Evolutionary conservation across 1,140 invertebrate species (phyloP).

Genomic region (Danaus plexippus): DNA sequence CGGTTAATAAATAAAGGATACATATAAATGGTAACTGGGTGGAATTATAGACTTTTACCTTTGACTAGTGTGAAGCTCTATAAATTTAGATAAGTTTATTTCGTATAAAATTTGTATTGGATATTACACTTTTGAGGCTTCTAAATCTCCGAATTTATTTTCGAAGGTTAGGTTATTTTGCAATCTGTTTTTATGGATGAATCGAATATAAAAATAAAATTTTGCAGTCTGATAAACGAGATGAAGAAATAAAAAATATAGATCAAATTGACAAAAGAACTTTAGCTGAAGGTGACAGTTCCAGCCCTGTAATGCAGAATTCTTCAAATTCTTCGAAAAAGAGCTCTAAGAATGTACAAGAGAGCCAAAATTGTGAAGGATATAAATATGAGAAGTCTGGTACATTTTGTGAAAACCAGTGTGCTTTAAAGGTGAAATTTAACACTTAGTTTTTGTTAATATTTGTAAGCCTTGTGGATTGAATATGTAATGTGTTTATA

Average conservation of each 20-base stretch:
- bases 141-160: too few species aligned
- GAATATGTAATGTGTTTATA: too few species aligned
- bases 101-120: background rate
- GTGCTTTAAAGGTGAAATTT: slow-evolving; percentile 14
- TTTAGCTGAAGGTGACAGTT: slow-evolving; percentile 18
- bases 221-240: slow-evolving; percentile 16
- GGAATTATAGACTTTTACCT: background rate
- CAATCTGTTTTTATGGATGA: too few species aligned
- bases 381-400: slow-evolving; percentile 16
- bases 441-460: too few species aligned
- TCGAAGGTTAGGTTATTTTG: too few species aligned
- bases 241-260: background rate
- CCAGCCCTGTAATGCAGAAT: slow-evolving; percentile 7
- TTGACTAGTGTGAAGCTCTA: background rate
- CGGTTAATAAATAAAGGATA: background rate
- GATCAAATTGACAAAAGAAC: slow-evolving; percentile 11
- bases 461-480: too few species aligned
- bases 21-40: too few species aligned
- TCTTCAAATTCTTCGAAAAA: slow-evolving; percentile 12
- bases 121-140: too few species aligned
- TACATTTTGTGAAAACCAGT: slow-evolving; percentile 8
- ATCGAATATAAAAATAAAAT: background rate
- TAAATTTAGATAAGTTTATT: slow-evolving; percentile 1
- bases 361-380: slow-evolving; percentile 15
- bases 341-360: slow-evolving; percentile 12